Evolutionary conservation across 1,140 invertebrate genomes (phyloP), one percentile per base, ranked within the genome.

Genomic region (Zaprionus ornatus): DNA sequence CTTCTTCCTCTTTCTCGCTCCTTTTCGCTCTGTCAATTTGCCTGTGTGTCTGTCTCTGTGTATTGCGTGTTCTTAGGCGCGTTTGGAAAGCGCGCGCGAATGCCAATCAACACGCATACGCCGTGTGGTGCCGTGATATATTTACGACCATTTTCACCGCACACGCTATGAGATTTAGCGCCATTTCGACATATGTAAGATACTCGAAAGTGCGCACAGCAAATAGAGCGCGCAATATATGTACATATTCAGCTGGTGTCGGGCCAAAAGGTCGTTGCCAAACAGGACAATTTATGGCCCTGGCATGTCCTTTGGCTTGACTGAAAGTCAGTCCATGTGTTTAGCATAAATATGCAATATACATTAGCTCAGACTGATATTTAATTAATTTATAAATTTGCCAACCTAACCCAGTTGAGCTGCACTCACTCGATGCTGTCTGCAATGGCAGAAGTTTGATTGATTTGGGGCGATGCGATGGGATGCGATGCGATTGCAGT

Each of bases 21-120:
- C 17, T 9, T 25, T n/a, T 64, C 45, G 48, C 23, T 54, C 61
- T 63, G 55, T 68, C 55, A 63, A 79, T 72, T 65, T 76, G 12
- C 10, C 9, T 12, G 45, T 48, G 45, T 10, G 17, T 48, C 17
- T 21, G 17, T 48, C 2, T 21, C 1, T 48, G 19, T 69, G 42
- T 70, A 37, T 79, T 79, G 76, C 64, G 65, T 74, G 76, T 59
- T 54, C 13, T 59, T 15, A 75, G 60, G 67, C 60, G 66, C 67
- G 67, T 29, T 77, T 74, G 66, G 65, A 71, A 74, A 37, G 40
- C 50, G 56, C 68, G 60, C 23, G 60, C 62, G 74, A 77, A 71
- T 76, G 82, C 75, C 82, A 86, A 87, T 86, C 83, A 80, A 79
- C 83, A 87, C 83, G 83, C 83, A 83, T 80, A 86, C 75, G 64